Base-by-base conservation (phyloP, 1,140 invertebrate species). In the Drosophila nannoptera region DNA sequence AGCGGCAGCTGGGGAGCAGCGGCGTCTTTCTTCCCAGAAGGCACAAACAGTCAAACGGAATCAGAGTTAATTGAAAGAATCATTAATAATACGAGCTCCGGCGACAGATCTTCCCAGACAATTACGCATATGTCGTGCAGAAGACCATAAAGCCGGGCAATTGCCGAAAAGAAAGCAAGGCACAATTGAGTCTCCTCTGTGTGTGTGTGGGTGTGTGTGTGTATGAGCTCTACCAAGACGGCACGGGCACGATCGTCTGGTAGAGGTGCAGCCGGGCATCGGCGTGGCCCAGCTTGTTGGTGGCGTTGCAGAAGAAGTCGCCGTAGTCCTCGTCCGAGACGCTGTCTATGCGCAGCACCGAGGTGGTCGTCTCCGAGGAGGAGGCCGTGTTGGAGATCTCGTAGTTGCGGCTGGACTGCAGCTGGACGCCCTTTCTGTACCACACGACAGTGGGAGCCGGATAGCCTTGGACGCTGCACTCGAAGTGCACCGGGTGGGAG, bases 381-480 rank as follows among this genome's bases (percentile, higher is more conserved):
- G 94, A 94, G 4, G 94, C 94, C 71, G 94, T 95, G 81, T 95
- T 94, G 6, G 94, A 94, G 69, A 96, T 94, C 73, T 92, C 93
- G 74, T 84, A 94, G 90, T 95, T 93, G 48, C 95, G 93, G 89
- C 94, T 94, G 50, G 95, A 95, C 0, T 93, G 92, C 7, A 96
- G 73, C 54, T 92, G 90, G 14, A 92, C 84, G 14, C 92, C 92
- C 75, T 95, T 94, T 71, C 95, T 94, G 8, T 93, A 76, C 95
- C 95, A 97, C 4, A 91, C 90, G 4, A 96, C 94, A 0, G 93
- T 93, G 4, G 95, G 95, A 11, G 94, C 93, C 32, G 95, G 95
- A 88, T 95, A 96, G 0, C 95, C 95, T 83, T 96, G 94, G 0
- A 96, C 93, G 61, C 94, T 93, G 87, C 95, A 97, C 75, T 95